Evolutionary conservation across 2,113 vertebrate species (phyloP), one percentile per base, ranked within the genome.

Genomic region (Romanogobio albipinnatus): DNA sequence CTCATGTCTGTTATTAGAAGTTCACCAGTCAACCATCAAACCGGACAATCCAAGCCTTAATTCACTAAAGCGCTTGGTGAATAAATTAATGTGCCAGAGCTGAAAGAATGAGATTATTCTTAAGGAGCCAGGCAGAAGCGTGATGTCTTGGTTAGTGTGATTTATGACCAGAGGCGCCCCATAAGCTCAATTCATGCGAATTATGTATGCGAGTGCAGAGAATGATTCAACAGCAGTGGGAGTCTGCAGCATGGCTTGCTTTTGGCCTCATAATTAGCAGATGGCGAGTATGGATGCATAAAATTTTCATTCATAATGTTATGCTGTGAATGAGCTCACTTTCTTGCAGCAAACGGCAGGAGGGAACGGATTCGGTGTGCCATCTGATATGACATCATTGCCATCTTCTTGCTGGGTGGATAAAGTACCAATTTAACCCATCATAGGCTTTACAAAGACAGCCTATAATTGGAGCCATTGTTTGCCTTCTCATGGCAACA

Each of bases 201-300:
- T 68, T 26, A 64, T 80, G 53, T 56, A 56, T 56, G 53, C 53
- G 17, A 22, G 53, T 56, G 77, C 77, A 80, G 24, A 26, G 24
- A 64, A 75, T 85, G 74, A 80, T 79, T 82, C 84, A 85, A 70
- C 81, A 13, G 75, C 49, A 83, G 62, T 84, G 39, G 81, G 80
- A 73, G 82, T 88, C 58, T 49, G 51, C 9, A 36, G 24, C 29
- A 36, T 29, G 74, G 51, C 47, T 76, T 33, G 49, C 24, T 29
- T 66, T 59, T 39, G 79, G 43, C 83, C 47, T 70, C 22, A 49
- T 88, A 56, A 68, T 85, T 75, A 86, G 59, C 87, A 88, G 87
- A 86, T 86, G 87, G 84, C 24, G 73, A 70, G 36, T 51, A 59
- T 59, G 76, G 73, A 49, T 66, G 73, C 58, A 70, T 85, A 5